Conservation (phyloP, 2,797 vertebrate species). For the Sternotherus odoratus region DNA sequence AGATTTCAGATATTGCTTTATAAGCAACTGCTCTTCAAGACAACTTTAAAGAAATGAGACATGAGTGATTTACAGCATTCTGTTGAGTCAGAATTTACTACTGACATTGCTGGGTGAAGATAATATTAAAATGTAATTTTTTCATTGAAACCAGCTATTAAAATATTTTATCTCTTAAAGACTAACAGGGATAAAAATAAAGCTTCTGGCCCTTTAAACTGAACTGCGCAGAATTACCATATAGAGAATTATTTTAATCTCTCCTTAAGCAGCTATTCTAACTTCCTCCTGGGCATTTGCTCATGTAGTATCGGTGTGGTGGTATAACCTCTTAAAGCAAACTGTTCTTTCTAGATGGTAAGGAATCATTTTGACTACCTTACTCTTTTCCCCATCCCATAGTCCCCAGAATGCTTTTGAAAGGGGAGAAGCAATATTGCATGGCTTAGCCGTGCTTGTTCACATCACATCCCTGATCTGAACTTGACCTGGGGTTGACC, state of each 20-base stretch:
- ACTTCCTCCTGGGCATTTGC: slow-evolving; percentile 47
- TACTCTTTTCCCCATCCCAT: background rate
- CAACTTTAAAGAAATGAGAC: background rate
- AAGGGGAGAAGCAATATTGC: background rate
- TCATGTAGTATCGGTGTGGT: background rate
- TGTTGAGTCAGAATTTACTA: slow-evolving; percentile 29
- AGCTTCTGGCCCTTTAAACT: slow-evolving; percentile 57
- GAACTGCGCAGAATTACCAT: background rate
- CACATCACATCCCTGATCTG: background rate
- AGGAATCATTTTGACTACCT: background rate
- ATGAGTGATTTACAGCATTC: background rate
- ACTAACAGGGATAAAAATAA: slow-evolving; percentile 52
- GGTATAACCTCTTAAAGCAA: background rate
- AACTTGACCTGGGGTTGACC: background rate
- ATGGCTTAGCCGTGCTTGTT: background rate
- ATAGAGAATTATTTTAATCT: slow-evolving; percentile 70
- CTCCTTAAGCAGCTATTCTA: slow-evolving; percentile 57
- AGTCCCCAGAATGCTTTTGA: background rate
- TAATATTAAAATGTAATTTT: slow-evolving; percentile 57
- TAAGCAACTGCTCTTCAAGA: slow-evolving; percentile 4
- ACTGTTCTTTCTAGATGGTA: background rate
- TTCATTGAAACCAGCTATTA: slow-evolving; percentile 43
- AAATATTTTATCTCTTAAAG: slow-evolving; percentile 65
- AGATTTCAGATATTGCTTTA: background rate
- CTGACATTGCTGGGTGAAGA: slow-evolving; percentile 28